phyloP scores from a whole-genome alignment of 2,113 vertebrate species.

The Antigone vipio region DNA sequence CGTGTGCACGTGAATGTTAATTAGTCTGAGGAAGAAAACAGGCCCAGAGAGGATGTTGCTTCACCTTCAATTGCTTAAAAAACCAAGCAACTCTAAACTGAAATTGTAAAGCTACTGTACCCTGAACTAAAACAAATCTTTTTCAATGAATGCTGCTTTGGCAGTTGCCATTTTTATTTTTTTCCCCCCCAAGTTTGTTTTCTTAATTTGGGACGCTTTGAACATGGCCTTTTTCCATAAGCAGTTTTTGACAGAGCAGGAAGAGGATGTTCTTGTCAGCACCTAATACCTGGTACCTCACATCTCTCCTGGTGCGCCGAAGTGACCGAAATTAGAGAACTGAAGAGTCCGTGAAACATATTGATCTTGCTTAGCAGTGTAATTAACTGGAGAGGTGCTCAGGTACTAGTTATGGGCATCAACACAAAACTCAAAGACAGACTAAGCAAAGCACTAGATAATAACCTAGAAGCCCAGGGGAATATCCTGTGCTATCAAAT shows the following conservation, averaged over 20 bases:
- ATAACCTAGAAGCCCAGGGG: background rate
- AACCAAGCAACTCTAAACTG: background rate
- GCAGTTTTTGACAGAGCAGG: background rate
- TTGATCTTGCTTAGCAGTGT: background rate
- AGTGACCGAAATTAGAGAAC: background rate
- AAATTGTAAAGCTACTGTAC: background rate
- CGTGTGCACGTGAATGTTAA: background rate
- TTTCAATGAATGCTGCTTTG: background rate
- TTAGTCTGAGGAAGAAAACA: background rate
- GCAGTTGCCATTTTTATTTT: background rate
- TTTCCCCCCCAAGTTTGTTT: background rate
- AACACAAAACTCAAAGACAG: background rate
- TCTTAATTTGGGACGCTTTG: background rate
- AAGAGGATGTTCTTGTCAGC: background rate
- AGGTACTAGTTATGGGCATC: background rate
- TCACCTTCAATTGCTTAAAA: background rate
- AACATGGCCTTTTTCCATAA: background rate
- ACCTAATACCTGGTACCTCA: background rate
- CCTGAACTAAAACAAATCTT: background rate
- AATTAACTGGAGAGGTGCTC: background rate
- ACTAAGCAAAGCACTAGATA: background rate
- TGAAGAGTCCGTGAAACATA: background rate
- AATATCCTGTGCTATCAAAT: background rate
- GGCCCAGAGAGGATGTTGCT: background rate
- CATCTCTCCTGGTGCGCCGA: rapidly evolving